Percentiles rank a stretch among this genome's conserved stretches.
Evolutionary conservation across 2,888 invertebrate species (phyloP).

Genomic region (Choristoneura rosaceana): DNA sequence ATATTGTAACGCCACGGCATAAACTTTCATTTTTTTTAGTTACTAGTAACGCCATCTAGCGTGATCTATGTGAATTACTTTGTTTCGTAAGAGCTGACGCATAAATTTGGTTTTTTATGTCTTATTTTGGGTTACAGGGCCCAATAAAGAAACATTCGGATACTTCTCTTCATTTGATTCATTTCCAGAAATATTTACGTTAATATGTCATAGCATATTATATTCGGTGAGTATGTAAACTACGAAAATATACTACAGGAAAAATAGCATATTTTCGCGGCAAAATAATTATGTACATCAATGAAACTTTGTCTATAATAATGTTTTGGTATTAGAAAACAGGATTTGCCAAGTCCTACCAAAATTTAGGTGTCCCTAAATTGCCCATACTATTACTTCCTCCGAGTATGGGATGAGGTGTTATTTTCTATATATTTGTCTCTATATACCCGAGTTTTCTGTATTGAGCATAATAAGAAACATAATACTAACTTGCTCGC

Average conservation of each 20-base stretch:
- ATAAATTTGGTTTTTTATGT: background rate
- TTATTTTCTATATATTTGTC: too few species aligned
- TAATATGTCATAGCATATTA: background rate
- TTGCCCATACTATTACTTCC: too few species aligned
- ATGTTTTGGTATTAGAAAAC: too few species aligned
- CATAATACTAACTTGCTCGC: too few species aligned
- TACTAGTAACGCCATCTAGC: constrained; percentile 5
- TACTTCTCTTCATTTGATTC: constrained; percentile 2
- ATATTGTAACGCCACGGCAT: background rate
- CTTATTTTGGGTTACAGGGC: background rate
- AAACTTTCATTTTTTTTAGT: background rate
- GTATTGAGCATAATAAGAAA: too few species aligned
- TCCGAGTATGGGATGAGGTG: too few species aligned
- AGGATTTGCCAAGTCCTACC: too few species aligned
- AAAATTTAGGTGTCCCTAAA: too few species aligned
- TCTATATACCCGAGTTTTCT: too few species aligned
- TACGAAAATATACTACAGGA: background rate
- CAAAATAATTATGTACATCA: too few species aligned
- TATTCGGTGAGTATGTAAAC: background rate
- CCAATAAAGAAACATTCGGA: background rate
- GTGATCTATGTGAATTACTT: constrained; percentile 2
- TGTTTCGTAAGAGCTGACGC: background rate
- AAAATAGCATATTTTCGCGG: too few species aligned
- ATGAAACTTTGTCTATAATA: too few species aligned
- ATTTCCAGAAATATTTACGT: background rate